Evolutionary conservation across 2,888 invertebrate genomes (phyloP).

Genomic region (Encarsia formosa): DNA sequence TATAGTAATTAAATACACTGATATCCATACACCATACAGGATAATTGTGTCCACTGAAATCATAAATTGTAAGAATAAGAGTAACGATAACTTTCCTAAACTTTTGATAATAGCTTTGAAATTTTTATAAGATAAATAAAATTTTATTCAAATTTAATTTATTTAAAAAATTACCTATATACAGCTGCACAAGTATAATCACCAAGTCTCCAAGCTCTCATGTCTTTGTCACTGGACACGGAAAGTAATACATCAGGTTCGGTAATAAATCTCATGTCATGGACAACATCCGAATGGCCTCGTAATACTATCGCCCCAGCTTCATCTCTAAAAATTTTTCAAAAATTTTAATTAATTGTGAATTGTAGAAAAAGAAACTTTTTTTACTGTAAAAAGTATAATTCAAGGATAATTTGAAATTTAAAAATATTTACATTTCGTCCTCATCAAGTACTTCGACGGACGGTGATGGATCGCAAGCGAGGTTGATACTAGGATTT

Average conservation of each 20-base stretch:
- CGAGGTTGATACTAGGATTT: slow-evolving; percentile 53
- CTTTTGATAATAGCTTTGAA: slow-evolving; percentile 3
- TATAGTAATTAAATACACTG: slow-evolving; percentile 61
- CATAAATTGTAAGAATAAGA: not conserved
- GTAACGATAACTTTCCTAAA: not conserved
- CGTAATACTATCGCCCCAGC: slow-evolving; percentile 61
- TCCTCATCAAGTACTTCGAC: slow-evolving; percentile 41
- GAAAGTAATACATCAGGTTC: slow-evolving; percentile 67
- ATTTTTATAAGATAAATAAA: no score
- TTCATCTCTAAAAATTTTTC: slow-evolving; percentile 52
- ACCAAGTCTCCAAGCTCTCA: slow-evolving; percentile 72
- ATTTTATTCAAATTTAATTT: no score
- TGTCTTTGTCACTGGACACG: slow-evolving; percentile 71
- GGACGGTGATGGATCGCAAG: slow-evolving; percentile 55
- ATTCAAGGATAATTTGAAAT: not conserved
- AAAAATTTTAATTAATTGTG: slow-evolving; percentile 1
- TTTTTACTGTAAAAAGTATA: not conserved
- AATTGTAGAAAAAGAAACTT: not conserved
- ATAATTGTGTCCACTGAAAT: slow-evolving; percentile 74
- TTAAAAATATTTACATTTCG: slow-evolving; percentile 50
- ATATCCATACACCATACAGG: slow-evolving; percentile 86
- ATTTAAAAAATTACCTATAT: slow-evolving; percentile 58
- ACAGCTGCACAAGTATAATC: slow-evolving; percentile 66
- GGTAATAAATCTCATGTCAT: slow-evolving; percentile 62
- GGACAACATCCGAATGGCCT: slow-evolving; percentile 71